Percentiles rank a stretch among this genome's conserved stretches.
phyloP scores from a whole-genome alignment of 2,113 vertebrate species.

The Perognathus longimembris region DNA sequence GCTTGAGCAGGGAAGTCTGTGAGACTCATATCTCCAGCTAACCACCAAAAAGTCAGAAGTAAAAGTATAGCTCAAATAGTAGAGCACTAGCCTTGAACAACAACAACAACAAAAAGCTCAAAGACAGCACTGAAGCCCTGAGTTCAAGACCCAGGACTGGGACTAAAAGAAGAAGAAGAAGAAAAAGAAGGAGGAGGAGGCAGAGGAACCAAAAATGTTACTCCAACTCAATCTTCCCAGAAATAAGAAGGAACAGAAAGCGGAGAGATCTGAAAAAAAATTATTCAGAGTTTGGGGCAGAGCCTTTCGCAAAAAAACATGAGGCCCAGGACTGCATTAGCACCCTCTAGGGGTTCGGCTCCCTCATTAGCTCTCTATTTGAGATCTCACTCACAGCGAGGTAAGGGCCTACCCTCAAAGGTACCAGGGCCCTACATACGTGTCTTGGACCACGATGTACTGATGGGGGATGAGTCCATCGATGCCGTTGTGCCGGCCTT shows the following conservation, averaged over 20 bases:
- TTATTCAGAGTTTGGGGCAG: neutral
- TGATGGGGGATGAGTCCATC: slow-evolving; percentile 96
- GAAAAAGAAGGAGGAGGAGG: neutral
- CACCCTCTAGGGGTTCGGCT: neutral
- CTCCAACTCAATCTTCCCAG: slow-evolving; percentile 25
- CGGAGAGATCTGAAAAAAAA: neutral
- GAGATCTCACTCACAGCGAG: neutral
- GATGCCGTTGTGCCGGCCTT: slow-evolving; percentile 94
- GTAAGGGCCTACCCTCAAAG: neutral
- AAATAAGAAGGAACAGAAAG: neutral
- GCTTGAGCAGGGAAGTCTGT: too few relatives aligned
- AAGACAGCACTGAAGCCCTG: too few relatives aligned
- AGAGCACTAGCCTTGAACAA: too few relatives aligned
- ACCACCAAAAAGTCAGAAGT: too few relatives aligned
- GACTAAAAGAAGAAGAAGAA: neutral
- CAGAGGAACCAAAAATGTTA: slow-evolving; percentile 11
- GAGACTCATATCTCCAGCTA: too few relatives aligned
- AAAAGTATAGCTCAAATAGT: too few relatives aligned
- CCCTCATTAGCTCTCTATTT: neutral
- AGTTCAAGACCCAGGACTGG: too few relatives aligned
- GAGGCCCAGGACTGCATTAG: accelerated
- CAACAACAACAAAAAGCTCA: too few relatives aligned
- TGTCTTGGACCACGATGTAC: slow-evolving; percentile 97
- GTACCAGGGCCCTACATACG: slow-evolving; percentile 86
- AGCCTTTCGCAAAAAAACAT: neutral